Base-by-base conservation (phyloP, 1,140 invertebrate genomes). In the Lineus longissimus region DNA sequence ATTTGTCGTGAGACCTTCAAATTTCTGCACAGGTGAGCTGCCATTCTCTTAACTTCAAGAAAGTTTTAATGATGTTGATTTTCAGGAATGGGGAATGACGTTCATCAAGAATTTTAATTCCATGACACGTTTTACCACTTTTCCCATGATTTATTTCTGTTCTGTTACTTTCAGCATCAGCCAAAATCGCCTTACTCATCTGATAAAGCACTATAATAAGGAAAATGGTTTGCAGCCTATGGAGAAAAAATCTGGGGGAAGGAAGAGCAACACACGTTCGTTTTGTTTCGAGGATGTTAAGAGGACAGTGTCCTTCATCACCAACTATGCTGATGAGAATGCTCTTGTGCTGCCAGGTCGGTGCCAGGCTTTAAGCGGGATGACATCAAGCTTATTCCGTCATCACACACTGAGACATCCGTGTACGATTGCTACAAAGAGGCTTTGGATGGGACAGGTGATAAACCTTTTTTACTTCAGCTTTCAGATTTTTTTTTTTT, bases 291-390 rank as follows among this genome's bases (percentile, higher is more conserved):
- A 61, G 25, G 69, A 70, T n/a, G 59, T 40, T 17, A 25, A 68
- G 33, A 29, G 59, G 41, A 64, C 65, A n/a, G 62, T 64, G 7
- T 27, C 31, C 2, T 70, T 70, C 36, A n/a, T 71, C 2, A 45
- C n/a, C 4, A 59, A 61, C 31, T 68, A 66, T 64, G 68, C 70
- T 11, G 55, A 29, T n/a, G 65, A 66, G 15, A 63, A 70, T 62
- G 63, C 67, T 13, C 56, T 70, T 7, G 61, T 66, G 13, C 55
- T 73, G 19, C 67, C 70, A 15, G 71, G 70, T 17, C 19, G 70
- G 54, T 70, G 9, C 71, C 68, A 22, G 68, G 68, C 36, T 70
- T 59, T 60, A 69, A 63, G 56, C 43, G 59, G 15, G 25, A 31
- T 36, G 62, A 61, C 22, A 60, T 73, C 0, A 55, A 66, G 17